Conservation (phyloP, 1,140 invertebrate species). For the Mercenaria mercenaria region DNA sequence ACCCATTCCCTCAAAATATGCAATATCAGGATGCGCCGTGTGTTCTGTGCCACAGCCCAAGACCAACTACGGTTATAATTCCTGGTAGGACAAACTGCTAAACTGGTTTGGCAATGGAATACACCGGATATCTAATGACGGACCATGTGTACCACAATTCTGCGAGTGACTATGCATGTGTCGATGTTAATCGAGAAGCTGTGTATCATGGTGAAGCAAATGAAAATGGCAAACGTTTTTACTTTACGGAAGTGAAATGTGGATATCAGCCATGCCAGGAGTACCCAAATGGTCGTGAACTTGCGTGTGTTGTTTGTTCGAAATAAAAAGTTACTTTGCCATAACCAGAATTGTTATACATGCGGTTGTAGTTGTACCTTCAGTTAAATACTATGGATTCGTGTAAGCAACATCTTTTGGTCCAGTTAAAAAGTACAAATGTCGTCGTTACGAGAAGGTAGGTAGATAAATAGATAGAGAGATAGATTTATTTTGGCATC, state of each 20-base stretch:
- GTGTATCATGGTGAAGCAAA: background rate
- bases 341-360: no score
- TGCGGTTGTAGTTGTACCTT: no score
- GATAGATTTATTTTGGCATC: no score
- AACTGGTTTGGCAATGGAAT: constrained; percentile 32
- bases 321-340: no score
- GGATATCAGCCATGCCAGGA: constrained; percentile 3
- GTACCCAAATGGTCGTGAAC: constrained; percentile 24
- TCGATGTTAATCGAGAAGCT: constrained; percentile 45
- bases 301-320: no score
- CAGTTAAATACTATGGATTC: no score
- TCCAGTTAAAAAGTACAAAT: no score
- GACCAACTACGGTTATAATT: constrained; percentile 33
- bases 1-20: background rate
- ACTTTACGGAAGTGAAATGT: constrained; percentile 14
- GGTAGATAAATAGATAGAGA: no score
- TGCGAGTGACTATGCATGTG: constrained; percentile 34
- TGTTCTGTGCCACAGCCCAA: background rate
- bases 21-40: constrained; percentile 42
- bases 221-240: constrained; percentile 7
- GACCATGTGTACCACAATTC: background rate
- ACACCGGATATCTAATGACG: constrained; percentile 38
- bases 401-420: no score
- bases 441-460: no score
- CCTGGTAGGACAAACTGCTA: constrained; percentile 55